phyloP scores from a whole-genome alignment of 2,797 vertebrate species.

The Diglossa cyanea region DNA sequence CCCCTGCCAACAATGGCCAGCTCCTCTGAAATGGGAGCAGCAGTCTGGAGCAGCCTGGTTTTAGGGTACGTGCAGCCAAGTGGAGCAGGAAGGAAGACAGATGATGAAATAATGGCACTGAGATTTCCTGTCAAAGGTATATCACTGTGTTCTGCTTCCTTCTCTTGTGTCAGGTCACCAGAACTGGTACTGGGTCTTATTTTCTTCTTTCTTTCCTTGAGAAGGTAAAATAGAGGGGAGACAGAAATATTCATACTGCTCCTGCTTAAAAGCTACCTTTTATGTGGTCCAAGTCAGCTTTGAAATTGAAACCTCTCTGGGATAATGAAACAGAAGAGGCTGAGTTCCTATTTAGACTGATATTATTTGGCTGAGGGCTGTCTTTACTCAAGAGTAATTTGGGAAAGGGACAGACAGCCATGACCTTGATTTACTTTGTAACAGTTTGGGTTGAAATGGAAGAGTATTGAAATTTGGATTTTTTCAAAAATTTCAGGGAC shows the following conservation, averaged over 20 bases:
- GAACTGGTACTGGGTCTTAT: background rate
- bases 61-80: background rate
- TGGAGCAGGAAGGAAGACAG: background rate
- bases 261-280: constrained; percentile 47
- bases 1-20: rapidly evolving
- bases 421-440: constrained; percentile 50
- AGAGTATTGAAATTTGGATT: background rate
- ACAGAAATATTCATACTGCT: constrained; percentile 4
- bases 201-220: constrained; percentile 32
- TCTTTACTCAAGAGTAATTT: constrained; percentile 41
- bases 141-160: background rate
- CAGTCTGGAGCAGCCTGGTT: background rate
- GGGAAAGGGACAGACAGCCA: background rate
- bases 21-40: background rate
- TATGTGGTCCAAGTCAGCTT: constrained; percentile 54
- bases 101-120: background rate
- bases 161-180: background rate
- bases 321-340: constrained; percentile 43
- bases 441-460: background rate
- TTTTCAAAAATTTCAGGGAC: background rate
- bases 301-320: constrained; percentile 54
- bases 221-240: background rate
- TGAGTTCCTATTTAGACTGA: constrained; percentile 27
- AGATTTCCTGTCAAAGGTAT: background rate
- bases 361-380: constrained; percentile 37